phyloP scores from a whole-genome alignment of 2,797 vertebrate species.

The Crypturellus tataupa region DNA sequence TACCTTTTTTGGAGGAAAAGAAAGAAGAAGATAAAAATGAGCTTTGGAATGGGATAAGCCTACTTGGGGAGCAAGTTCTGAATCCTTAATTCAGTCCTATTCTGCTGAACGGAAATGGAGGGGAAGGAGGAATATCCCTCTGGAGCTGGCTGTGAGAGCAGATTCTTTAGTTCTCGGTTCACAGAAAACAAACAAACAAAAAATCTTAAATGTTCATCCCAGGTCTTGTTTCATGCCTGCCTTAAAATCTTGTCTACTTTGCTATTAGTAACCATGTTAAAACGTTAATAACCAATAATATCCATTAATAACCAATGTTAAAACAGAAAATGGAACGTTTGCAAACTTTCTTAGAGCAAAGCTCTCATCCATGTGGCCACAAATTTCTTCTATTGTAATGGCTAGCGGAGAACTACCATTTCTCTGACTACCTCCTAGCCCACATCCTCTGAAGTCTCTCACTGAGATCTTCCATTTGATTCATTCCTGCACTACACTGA shows the following conservation, averaged over 20 bases:
- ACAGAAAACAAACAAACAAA: not conserved
- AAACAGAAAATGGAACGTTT: constrained; percentile 14
- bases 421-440: not conserved
- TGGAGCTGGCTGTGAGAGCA: not conserved
- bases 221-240: not conserved
- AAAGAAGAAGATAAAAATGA: not conserved
- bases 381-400: not conserved
- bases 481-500: not conserved
- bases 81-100: not conserved
- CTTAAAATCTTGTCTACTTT: not conserved
- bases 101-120: not conserved
- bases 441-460: not conserved
- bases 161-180: not conserved
- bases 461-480: not conserved
- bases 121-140: not conserved
- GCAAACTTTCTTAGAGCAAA: not conserved
- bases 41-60: not conserved
- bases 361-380: not conserved
- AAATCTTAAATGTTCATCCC: not conserved
- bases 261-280: not conserved
- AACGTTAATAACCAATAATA: too few species aligned
- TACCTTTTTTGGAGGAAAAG: too few species aligned
- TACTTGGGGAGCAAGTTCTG: not conserved
- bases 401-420: not conserved
- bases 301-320: not conserved